Conservation (phyloP, 2,797 vertebrate genomes). For the Alosa sapidissima region DNA sequence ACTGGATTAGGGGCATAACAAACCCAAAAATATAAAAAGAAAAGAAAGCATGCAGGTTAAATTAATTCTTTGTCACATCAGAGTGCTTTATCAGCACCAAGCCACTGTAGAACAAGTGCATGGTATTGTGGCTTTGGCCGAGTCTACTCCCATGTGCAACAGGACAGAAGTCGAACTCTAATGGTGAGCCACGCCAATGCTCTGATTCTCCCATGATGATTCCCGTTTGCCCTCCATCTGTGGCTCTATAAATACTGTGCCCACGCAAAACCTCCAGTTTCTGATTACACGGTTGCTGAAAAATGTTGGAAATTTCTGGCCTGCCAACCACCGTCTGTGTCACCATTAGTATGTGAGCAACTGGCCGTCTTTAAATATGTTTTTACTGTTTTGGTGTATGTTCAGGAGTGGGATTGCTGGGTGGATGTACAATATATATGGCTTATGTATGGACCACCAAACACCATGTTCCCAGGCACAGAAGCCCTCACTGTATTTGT, state of each 20-base stretch:
- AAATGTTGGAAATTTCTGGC: slow-evolving; percentile 68
- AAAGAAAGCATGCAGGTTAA: no score
- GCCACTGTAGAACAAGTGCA: not conserved
- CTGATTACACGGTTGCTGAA: slow-evolving; percentile 68
- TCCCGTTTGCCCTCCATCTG: slow-evolving; percentile 32
- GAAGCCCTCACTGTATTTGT: slow-evolving; percentile 55
- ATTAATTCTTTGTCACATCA: not conserved
- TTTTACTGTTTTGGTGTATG: slow-evolving; percentile 56
- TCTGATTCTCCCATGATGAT: not conserved
- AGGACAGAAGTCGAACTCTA: not conserved
- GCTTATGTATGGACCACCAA: slow-evolving; percentile 67
- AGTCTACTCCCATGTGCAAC: not conserved
- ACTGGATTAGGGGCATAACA: no score
- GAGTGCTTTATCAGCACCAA: not conserved
- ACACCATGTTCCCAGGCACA: slow-evolving; percentile 61
- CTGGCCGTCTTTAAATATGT: slow-evolving; percentile 69
- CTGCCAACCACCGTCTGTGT: slow-evolving; percentile 55
- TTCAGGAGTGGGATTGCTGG: slow-evolving; percentile 59
- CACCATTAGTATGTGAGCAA: slow-evolving; percentile 50
- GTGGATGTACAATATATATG: slow-evolving; percentile 65
- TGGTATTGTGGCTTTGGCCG: not conserved
- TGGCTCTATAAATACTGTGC: slow-evolving; percentile 42
- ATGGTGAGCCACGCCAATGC: not conserved
- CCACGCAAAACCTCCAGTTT: slow-evolving; percentile 46
- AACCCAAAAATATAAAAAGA: no score